phyloP scores from a whole-genome alignment of 1,140 invertebrate genomes.

The Drosophila melanica region DNA sequence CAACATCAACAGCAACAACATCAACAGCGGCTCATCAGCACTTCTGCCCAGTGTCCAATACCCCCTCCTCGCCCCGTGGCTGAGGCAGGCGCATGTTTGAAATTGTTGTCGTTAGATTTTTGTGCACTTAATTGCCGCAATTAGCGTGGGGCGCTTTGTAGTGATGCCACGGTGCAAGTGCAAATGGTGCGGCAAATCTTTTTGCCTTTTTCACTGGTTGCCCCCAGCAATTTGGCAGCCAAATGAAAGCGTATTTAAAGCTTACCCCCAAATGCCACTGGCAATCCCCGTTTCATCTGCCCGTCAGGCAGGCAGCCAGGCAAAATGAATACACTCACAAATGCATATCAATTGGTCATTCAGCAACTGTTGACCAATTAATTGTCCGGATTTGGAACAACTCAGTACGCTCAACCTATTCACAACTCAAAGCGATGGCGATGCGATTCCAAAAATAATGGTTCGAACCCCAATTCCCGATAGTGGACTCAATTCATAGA shows the following conservation, averaged over 20 bases:
- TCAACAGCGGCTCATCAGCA: neutral
- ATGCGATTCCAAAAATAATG: too few species aligned
- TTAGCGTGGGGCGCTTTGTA: conserved; percentile 80
- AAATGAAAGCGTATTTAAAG: conserved; percentile 48
- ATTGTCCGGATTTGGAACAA: too few species aligned
- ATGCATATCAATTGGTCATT: too few species aligned
- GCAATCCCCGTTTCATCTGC: neutral
- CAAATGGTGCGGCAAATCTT: conserved; percentile 70
- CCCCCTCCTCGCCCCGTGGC: neutral
- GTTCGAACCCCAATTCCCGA: too few species aligned
- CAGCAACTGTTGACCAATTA: too few species aligned
- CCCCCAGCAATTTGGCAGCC: conserved; percentile 41
- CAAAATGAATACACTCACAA: too few species aligned
- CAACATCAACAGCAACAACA: too few species aligned
- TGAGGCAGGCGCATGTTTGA: conserved; percentile 43
- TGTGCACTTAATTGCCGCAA: conserved; percentile 77
- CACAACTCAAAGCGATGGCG: too few species aligned
- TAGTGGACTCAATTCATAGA: too few species aligned
- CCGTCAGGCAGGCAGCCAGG: neutral
- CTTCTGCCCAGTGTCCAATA: neutral
- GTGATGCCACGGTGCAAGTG: conserved; percentile 74
- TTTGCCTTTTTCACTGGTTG: conserved; percentile 12
- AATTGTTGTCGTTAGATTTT: conserved; percentile 78
- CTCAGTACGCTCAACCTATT: too few species aligned
- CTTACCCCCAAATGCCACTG: neutral